phyloP scores from a whole-genome alignment of 1,140 invertebrate species.

The Dermatophagoides farinae region DNA sequence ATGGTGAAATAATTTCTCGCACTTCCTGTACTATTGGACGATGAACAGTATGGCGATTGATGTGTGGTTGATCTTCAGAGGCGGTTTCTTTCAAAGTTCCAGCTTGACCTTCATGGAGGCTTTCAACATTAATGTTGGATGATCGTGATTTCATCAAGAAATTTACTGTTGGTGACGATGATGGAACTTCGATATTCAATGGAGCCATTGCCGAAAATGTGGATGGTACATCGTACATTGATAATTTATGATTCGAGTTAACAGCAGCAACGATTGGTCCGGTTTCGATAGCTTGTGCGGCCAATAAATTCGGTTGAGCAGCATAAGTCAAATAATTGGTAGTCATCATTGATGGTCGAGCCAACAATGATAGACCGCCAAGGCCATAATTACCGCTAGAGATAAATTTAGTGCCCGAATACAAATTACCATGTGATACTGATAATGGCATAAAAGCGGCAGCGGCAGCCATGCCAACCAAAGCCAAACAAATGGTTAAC shows the following conservation, averaged over 20 bases:
- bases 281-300: too few species aligned
- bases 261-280: not conserved
- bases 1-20: constrained; percentile 6
- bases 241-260: not conserved
- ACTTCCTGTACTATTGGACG: constrained; percentile 10
- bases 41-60: not conserved
- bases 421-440: too few species aligned
- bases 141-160: not conserved
- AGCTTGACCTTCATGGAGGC: not conserved
- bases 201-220: not conserved
- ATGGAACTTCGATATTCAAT: constrained; percentile 3
- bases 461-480: too few species aligned
- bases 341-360: too few species aligned
- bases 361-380: too few species aligned
- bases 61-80: constrained; percentile 9
- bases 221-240: constrained; percentile 6
- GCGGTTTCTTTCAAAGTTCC: not conserved
- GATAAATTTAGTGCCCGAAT: too few species aligned
- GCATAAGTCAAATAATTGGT: too few species aligned
- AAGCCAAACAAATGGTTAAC: too few species aligned
- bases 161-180: not conserved
- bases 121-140: constrained; percentile 2
- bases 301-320: too few species aligned
- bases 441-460: too few species aligned
- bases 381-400: too few species aligned